These are phyloP conservation scores for Leptinotarsa lineolata DNA, from an alignment of 1,140 invertebrate species.

Conservation along the genomic window DNA sequence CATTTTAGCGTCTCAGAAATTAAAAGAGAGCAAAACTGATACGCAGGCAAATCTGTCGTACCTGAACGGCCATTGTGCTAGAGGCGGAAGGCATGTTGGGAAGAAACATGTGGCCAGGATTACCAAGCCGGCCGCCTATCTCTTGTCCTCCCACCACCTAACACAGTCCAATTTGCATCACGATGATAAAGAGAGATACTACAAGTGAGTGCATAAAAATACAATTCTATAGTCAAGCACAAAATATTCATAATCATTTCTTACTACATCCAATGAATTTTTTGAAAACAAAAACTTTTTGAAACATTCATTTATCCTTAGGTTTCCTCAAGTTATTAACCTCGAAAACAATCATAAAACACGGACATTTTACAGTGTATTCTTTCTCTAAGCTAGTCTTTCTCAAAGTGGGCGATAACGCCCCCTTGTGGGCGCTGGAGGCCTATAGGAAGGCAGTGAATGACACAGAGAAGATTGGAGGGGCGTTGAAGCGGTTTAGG, in stretches of 20 bases:
- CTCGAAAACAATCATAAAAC: too few species aligned
- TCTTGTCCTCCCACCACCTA: constrained; percentile 55
- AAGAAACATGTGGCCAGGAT: constrained; percentile 60
- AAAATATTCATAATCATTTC: neutral
- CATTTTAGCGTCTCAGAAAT: neutral
- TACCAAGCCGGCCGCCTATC: constrained; percentile 55
- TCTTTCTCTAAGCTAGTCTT: too few species aligned
- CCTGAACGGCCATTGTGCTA: constrained; percentile 50
- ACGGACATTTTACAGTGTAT: too few species aligned
- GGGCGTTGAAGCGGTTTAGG: too few species aligned
- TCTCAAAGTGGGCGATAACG: too few species aligned
- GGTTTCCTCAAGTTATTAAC: too few species aligned
- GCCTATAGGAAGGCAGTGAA: too few species aligned
- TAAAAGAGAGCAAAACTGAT: neutral
- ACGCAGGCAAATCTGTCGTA: constrained; percentile 33
- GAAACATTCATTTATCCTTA: too few species aligned
- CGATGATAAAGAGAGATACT: neutral
- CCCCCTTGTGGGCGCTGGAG: too few species aligned
- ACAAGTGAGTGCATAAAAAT: neutral
- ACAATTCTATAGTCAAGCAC: neutral
- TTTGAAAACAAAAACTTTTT: too few species aligned
- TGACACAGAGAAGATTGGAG: too few species aligned
- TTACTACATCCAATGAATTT: neutral
- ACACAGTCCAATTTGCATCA: constrained; percentile 30
- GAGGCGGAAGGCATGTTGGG: constrained; percentile 59